phyloP scores from a whole-genome alignment of 2,113 vertebrate genomes.

The Dendrocopos noguchii region DNA sequence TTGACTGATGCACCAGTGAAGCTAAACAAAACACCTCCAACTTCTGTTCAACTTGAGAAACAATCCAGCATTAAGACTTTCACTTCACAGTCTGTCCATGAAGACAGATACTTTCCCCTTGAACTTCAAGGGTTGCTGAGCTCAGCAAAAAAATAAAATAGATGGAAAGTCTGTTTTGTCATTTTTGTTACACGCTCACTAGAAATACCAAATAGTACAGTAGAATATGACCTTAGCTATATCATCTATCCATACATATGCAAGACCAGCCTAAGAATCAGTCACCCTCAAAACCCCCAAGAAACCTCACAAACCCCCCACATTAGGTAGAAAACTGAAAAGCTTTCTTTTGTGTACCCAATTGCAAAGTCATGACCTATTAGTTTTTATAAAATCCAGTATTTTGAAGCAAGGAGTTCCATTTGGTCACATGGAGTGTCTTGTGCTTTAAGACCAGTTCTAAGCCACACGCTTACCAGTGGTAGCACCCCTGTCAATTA shows the following conservation, averaged over 20 bases:
- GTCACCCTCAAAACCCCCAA: neutral
- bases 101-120: neutral
- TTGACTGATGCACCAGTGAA: neutral
- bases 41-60: neutral
- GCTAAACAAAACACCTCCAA: neutral
- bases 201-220: neutral
- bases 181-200: neutral
- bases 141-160: neutral
- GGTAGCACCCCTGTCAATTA: conserved; percentile 45
- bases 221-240: neutral
- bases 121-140: neutral
- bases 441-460: conserved; percentile 37
- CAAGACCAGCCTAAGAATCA: neutral
- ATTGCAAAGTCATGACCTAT: neutral
- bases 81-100: neutral
- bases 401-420: neutral
- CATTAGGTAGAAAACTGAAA: neutral
- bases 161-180: neutral
- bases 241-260: neutral
- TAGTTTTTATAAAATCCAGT: conserved; percentile 28
- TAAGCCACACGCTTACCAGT: conserved; percentile 30
- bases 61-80: neutral
- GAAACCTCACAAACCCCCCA: neutral
- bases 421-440: neutral
- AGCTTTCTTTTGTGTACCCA: neutral